phyloP scores from a whole-genome alignment of 2,113 vertebrate genomes.

The Phocoena phocoena region DNA sequence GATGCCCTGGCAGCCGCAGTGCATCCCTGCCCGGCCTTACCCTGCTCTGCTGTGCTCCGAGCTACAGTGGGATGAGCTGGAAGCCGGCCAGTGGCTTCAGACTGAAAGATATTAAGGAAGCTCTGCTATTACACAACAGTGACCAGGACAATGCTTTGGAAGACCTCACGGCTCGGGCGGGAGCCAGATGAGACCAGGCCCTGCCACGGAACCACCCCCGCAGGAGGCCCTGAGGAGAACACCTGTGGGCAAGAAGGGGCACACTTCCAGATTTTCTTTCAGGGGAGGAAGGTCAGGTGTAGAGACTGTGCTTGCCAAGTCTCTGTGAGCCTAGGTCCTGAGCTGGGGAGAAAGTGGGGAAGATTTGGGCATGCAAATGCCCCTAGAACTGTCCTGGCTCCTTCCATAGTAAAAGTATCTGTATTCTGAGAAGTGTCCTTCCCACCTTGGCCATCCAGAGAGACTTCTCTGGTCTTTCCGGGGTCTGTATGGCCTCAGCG shows the following conservation, averaged over 20 bases:
- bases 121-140: conserved; percentile 94
- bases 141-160: conserved; percentile 96
- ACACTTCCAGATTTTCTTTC: conserved; percentile 52
- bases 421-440: conserved; percentile 77
- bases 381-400: neutral
- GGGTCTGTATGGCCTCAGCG: neutral
- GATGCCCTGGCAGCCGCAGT: conserved; percentile 60
- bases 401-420: conserved; percentile 65
- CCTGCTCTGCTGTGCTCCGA: neutral
- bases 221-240: conserved; percentile 58
- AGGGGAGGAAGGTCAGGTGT: conserved; percentile 37
- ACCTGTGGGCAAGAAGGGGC: conserved; percentile 28
- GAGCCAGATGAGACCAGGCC: conserved; percentile 91
- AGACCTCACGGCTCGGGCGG: conserved; percentile 95
- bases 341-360: conserved; percentile 25
- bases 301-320: conserved; percentile 39
- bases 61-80: conserved; percentile 23
- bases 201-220: conserved; percentile 63
- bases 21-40: conserved; percentile 13
- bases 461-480: neutral
- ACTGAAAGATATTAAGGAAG: conserved; percentile 95
- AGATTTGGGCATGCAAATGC: conserved; percentile 10
- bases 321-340: conserved; percentile 29
- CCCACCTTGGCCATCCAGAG: conserved; percentile 68
- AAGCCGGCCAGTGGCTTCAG: conserved; percentile 88